phyloP scores from a whole-genome alignment of 2,797 vertebrate genomes.

The Diglossa cyanea region DNA sequence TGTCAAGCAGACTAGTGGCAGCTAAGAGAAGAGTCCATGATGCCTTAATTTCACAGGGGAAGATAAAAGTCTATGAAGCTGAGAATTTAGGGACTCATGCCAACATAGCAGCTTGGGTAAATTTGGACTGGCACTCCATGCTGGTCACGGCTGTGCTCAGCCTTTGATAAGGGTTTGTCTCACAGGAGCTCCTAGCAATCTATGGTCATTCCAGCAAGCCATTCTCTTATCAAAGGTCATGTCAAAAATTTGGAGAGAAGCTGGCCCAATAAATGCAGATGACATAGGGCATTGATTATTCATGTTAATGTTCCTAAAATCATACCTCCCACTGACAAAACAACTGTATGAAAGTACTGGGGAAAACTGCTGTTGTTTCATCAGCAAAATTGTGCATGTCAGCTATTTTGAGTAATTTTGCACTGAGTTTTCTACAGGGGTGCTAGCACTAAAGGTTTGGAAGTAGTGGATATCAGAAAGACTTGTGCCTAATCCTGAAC shows the following conservation, averaged over 20 bases:
- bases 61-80: conserved; percentile 53
- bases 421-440: neutral
- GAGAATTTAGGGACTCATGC: conserved; percentile 37
- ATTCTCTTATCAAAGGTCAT: conserved; percentile 62
- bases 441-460: neutral
- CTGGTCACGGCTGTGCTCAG: neutral
- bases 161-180: conserved; percentile 58
- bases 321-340: neutral
- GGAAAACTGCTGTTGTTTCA: neutral
- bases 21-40: neutral
- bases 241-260: conserved; percentile 42
- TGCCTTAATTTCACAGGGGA: neutral
- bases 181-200: conserved; percentile 47
- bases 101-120: conserved; percentile 69
- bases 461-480: neutral
- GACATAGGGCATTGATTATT: neutral
- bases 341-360: neutral
- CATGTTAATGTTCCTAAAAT: conserved; percentile 11
- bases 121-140: conserved; percentile 54
- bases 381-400: neutral
- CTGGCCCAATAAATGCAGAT: neutral
- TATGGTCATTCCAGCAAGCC: conserved; percentile 44
- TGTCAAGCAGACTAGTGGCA: conserved; percentile 20
- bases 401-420: neutral
- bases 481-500: neutral